These are phyloP conservation scores for Prosapia bicincta DNA, from an alignment of 2,888 invertebrate species.

Conservation along the genomic window DNA sequence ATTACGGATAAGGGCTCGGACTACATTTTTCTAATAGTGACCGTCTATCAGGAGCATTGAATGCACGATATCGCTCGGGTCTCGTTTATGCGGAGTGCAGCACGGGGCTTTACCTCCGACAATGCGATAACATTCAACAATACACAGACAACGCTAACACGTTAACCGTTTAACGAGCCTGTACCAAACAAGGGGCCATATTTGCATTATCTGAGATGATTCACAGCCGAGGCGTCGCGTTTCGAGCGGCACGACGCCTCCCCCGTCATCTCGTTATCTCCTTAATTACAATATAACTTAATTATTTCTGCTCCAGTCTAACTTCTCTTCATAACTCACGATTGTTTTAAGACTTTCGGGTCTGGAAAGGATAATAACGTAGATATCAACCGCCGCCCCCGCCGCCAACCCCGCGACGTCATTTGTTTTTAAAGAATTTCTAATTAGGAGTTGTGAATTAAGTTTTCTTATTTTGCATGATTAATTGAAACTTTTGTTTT, in stretches of 20 bases:
- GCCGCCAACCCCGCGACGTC: not conserved
- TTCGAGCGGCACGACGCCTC: not conserved
- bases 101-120: too few relatives aligned
- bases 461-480: not conserved
- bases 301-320: not conserved
- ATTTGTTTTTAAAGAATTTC: not conserved
- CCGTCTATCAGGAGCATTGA: too few relatives aligned
- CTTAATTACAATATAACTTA: not conserved
- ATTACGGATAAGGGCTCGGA: too few relatives aligned
- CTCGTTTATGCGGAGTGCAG: not conserved
- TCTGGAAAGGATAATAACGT: not conserved
- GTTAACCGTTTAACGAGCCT: not conserved
- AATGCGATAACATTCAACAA: not conserved
- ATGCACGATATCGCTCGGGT: too few relatives aligned
- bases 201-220: not conserved
- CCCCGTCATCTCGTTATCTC: not conserved
- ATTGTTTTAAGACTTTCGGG: not conserved
- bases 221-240: not conserved
- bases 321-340: not conserved
- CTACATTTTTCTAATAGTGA: too few relatives aligned
- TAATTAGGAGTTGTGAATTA: not conserved
- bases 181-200: not conserved
- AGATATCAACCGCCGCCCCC: not conserved
- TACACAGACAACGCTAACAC: not conserved
- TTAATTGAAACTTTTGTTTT: not conserved